Conservation (phyloP, 2,797 vertebrate genomes). For the Labeo calbasu region DNA sequence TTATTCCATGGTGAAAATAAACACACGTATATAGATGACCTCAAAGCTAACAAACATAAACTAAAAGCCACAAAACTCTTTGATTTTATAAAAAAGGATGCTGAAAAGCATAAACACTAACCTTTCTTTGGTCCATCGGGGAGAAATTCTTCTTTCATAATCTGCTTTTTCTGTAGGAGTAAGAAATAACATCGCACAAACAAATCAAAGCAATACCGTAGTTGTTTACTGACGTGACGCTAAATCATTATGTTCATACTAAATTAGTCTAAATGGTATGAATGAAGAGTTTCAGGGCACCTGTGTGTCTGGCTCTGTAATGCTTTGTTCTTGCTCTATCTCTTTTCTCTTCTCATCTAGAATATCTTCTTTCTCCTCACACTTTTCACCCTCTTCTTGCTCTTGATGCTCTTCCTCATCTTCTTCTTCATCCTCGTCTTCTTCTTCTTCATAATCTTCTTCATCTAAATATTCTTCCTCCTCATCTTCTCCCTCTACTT, state of each 20-base stretch:
- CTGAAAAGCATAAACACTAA: conserved; percentile 25
- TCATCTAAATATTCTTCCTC: fast-evolving
- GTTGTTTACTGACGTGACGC: background rate
- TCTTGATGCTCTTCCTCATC: fast-evolving
- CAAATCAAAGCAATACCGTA: background rate
- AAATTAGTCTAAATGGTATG: background rate
- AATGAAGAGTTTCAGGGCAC: conserved; percentile 25
- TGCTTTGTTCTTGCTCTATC: conserved; percentile 29
- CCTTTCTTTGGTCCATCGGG: conserved; percentile 61
- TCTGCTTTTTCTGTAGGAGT: conserved; percentile 59
- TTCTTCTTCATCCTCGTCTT: fast-evolving
- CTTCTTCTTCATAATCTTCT: fast-evolving
- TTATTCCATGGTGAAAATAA: background rate
- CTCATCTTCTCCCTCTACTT: fast-evolving
- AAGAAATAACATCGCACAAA: conserved; percentile 1
- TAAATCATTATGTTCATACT: background rate
- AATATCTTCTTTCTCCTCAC: background rate
- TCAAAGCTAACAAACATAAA: background rate
- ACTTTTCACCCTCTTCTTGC: background rate
- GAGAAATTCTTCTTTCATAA: conserved; percentile 51
- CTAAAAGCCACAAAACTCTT: conserved; percentile 7
- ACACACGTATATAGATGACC: background rate
- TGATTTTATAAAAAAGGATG: background rate
- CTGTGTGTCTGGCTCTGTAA: conserved; percentile 36
- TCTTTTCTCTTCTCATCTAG: background rate